Evolutionary conservation across 64 coral and sea anemone species (phyloP).

Genomic region (Pocillopora verrucosa): DNA sequence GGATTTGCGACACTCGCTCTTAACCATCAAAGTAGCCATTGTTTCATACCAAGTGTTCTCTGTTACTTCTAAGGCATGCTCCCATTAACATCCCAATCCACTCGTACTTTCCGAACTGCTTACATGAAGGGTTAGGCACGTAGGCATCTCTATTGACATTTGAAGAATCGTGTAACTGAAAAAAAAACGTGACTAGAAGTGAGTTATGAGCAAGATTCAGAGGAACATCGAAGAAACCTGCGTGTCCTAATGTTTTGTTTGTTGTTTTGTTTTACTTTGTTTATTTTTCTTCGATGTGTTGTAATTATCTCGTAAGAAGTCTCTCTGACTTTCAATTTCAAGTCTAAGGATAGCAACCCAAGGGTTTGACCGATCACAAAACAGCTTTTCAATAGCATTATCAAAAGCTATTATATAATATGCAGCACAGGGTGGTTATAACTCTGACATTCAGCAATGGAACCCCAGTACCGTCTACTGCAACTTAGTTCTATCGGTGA

Average conservation of each 20-base stretch:
- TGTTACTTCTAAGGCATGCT: slow-evolving; percentile 80
- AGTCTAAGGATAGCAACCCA: too few species aligned
- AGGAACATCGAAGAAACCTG: not conserved
- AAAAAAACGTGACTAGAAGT: not conserved
- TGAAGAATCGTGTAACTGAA: slow-evolving; percentile 88
- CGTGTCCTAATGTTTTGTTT: not conserved
- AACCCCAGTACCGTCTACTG: too few species aligned
- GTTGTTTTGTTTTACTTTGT: too few species aligned
- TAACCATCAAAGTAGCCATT: not conserved
- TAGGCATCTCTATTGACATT: slow-evolving; percentile 98
- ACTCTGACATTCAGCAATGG: too few species aligned
- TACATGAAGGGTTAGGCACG: slow-evolving; percentile 88
- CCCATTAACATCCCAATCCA: slow-evolving; percentile 99
- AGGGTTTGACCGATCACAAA: too few species aligned
- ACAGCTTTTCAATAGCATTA: too few species aligned
- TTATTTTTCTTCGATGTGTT: too few species aligned
- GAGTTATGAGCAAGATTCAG: not conserved
- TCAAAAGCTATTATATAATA: too few species aligned
- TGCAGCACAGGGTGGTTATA: too few species aligned
- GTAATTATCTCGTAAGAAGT: too few species aligned
- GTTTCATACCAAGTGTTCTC: slow-evolving; percentile 79
- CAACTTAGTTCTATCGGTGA: too few species aligned
- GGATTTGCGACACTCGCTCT: not conserved
- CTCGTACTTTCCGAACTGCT: slow-evolving; percentile 82
- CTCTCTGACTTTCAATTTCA: too few species aligned